A percentile compares a stretch with the other conserved stretches of the same genome.
Evolutionary conservation across 2,113 vertebrate species (phyloP).

Genomic region (Budorcas taxicolor): DNA sequence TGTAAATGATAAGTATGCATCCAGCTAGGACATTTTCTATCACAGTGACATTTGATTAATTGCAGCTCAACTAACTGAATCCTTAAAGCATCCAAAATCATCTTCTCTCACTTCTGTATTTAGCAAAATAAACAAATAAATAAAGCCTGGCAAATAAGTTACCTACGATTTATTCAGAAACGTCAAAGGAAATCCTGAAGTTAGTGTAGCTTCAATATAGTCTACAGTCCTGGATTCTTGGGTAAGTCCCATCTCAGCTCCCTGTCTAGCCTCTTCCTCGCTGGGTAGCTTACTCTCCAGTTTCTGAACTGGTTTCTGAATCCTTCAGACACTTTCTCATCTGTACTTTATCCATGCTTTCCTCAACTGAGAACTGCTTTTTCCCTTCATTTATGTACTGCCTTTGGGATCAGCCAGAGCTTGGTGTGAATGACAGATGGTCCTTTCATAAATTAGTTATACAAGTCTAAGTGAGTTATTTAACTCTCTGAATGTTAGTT

Average conservation of each 20-base stretch:
- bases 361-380: neutral
- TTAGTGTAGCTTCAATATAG: neutral
- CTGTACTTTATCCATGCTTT: no score
- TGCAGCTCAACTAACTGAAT: neutral
- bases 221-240: neutral
- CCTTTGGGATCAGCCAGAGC: neutral
- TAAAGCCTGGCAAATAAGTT: neutral
- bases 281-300: neutral
- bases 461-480: neutral
- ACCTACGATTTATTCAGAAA: neutral
- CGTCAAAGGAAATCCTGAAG: neutral
- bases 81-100: neutral
- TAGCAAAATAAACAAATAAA: neutral
- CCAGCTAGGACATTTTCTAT: constrained; percentile 6
- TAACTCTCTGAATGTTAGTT: neutral
- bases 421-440: neutral
- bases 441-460: neutral
- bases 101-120: neutral
- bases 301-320: neutral
- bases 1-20: neutral
- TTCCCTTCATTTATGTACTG: neutral
- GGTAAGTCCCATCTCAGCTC: no score
- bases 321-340: neutral
- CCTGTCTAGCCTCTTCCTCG: neutral
- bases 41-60: constrained; percentile 18